Evolutionary conservation across 1,140 invertebrate genomes (phyloP).

Genomic region (Anastrepha obliqua): DNA sequence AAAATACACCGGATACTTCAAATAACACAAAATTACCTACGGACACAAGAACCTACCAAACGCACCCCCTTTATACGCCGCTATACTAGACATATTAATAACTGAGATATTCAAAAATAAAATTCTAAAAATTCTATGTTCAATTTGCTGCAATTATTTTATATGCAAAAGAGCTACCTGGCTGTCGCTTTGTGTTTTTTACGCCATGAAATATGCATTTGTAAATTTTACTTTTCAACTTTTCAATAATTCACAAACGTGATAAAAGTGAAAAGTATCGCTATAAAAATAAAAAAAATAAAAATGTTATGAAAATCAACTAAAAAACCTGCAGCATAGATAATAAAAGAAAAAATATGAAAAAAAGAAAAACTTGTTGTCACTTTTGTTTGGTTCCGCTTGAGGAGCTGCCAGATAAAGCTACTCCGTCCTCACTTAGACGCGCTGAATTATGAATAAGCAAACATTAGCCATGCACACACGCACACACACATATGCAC

Average conservation of each 20-base stretch:
- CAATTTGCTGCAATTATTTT: no score
- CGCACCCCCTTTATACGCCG: no score
- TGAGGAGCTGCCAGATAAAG: constrained; percentile 35
- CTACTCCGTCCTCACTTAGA: background rate
- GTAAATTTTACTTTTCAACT: constrained; percentile 26
- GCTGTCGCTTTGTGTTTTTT: background rate
- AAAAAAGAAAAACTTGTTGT: background rate
- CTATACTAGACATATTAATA: no score
- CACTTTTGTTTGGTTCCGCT: background rate
- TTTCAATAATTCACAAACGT: constrained; percentile 33
- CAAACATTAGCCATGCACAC: background rate
- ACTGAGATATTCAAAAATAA: no score
- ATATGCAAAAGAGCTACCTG: background rate
- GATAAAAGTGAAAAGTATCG: constrained; percentile 12
- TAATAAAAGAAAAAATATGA: background rate
- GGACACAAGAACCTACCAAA: no score
- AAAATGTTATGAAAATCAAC: background rate
- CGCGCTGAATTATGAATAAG: constrained; percentile 43
- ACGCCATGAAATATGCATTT: background rate
- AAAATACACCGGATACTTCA: no score
- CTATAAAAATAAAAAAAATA: background rate
- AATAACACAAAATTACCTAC: no score
- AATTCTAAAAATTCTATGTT: no score
- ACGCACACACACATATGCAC: background rate
- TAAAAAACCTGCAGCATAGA: constrained; percentile 1